Conservation (phyloP, 2,888 invertebrate genomes). For the Gonocerus acuteangulatus region DNA sequence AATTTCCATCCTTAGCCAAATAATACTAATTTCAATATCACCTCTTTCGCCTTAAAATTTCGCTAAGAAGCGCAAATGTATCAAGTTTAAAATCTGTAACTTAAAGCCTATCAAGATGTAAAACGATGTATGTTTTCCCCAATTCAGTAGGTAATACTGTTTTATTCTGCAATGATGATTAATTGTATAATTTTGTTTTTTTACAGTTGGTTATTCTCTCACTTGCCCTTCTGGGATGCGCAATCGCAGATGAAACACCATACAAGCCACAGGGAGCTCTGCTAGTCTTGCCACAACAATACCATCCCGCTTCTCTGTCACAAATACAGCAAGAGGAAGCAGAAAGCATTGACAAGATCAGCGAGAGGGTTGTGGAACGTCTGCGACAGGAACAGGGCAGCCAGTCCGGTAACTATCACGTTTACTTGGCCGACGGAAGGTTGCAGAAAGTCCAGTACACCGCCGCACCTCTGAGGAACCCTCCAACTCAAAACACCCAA, state of each 20-base stretch:
- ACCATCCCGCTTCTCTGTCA: not conserved
- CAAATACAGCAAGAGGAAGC: not conserved
- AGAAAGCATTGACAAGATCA: not conserved
- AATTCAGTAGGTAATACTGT: no score
- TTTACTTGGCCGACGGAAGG: conserved; percentile 10
- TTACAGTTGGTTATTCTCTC: not conserved
- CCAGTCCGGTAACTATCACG: conserved; percentile 5
- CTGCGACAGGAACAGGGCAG: conserved; percentile 7
- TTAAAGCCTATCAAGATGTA: no score
- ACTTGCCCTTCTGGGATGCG: not conserved
- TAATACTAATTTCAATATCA: no score
- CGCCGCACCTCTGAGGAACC: not conserved
- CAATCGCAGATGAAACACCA: not conserved
- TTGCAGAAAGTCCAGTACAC: conserved; percentile 17
- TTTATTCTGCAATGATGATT: no score
- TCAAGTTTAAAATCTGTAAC: no score
- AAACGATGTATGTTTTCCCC: no score
- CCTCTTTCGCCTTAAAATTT: no score
- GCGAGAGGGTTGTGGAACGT: conserved; percentile 6
- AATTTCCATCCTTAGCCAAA: no score
- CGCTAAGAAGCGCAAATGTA: no score
- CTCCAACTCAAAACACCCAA: not conserved
- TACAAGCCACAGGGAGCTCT: not conserved
- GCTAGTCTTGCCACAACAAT: not conserved
- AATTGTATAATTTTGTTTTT: no score